phyloP scores from a whole-genome alignment of 2,797 vertebrate genomes.

The Semotilus atromaculatus region DNA sequence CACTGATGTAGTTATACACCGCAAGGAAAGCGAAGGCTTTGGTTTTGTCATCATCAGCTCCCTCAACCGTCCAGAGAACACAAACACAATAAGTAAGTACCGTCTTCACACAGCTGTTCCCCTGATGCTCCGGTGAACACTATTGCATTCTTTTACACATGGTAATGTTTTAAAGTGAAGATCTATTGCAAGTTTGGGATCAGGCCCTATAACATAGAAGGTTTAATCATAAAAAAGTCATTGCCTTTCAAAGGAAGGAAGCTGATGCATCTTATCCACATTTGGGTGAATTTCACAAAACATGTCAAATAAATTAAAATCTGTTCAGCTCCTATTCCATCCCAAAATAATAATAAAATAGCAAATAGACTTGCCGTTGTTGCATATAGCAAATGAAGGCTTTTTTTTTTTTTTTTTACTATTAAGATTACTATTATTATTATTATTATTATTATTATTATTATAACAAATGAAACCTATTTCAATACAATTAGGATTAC shows the following conservation, averaged over 20 bases:
- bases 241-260: not conserved
- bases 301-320: not conserved
- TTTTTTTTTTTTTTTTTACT: too few species aligned
- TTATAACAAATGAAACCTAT: too few species aligned
- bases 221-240: not conserved
- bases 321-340: not conserved
- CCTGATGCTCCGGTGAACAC: not conserved
- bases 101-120: not conserved
- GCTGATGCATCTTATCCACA: not conserved
- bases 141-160: not conserved
- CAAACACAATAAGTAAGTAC: constrained; percentile 90
- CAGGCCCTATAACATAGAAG: not conserved
- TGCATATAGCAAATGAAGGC: not conserved
- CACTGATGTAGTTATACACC: constrained; percentile 94
- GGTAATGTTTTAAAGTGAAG: not conserved
- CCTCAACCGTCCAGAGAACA: constrained; percentile 93
- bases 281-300: not conserved
- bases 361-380: too few species aligned
- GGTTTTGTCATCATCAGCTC: constrained; percentile 99
- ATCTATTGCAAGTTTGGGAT: not conserved
- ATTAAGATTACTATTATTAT: too few species aligned
- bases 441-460: too few species aligned
- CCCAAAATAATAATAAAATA: too few species aligned
- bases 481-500: too few species aligned
- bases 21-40: constrained; percentile 97